Percentiles rank a stretch among this genome's conserved stretches.
These are phyloP conservation scores for Drosophila affinis DNA, from an alignment of 2,888 invertebrate genomes.

Conservation along the genomic window DNA sequence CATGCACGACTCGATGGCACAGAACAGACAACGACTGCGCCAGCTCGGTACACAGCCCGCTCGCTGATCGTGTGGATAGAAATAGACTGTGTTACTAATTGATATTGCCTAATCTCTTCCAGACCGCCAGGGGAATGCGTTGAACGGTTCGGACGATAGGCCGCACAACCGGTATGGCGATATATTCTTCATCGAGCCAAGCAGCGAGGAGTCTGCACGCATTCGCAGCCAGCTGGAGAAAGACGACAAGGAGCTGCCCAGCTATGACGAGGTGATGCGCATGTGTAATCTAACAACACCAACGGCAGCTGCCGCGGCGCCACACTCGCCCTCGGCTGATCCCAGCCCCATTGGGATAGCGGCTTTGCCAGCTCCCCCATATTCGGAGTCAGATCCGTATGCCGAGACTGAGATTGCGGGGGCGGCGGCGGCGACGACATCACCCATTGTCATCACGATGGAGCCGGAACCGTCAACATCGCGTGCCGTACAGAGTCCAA, in stretches of 20 bases:
- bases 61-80: neutral
- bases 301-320: slow-evolving; percentile 50
- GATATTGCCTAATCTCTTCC: slow-evolving; percentile 23
- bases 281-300: slow-evolving; percentile 69
- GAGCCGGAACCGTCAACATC: slow-evolving; percentile 68
- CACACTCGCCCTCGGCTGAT: slow-evolving; percentile 18
- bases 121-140: slow-evolving; percentile 77
- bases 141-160: slow-evolving; percentile 60
- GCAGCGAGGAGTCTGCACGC: slow-evolving; percentile 71
- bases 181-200: slow-evolving; percentile 79
- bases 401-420: slow-evolving; percentile 11
- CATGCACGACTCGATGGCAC: slow-evolving; percentile 46
- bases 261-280: slow-evolving; percentile 82
- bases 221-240: slow-evolving; percentile 78
- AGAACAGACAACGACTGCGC: slow-evolving; percentile 42
- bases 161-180: slow-evolving; percentile 70
- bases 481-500: slow-evolving; percentile 59
- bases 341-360: slow-evolving; percentile 56
- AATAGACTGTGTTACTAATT: slow-evolving; percentile 4
- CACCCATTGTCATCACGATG: slow-evolving; percentile 23
- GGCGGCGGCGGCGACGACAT: neutral
- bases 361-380: slow-evolving; percentile 71
- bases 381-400: slow-evolving; percentile 61
- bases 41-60: slow-evolving; percentile 44
- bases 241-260: slow-evolving; percentile 81